Base-by-base conservation (phyloP, 2,888 invertebrate species). In the Tenodera sinensis region DNA sequence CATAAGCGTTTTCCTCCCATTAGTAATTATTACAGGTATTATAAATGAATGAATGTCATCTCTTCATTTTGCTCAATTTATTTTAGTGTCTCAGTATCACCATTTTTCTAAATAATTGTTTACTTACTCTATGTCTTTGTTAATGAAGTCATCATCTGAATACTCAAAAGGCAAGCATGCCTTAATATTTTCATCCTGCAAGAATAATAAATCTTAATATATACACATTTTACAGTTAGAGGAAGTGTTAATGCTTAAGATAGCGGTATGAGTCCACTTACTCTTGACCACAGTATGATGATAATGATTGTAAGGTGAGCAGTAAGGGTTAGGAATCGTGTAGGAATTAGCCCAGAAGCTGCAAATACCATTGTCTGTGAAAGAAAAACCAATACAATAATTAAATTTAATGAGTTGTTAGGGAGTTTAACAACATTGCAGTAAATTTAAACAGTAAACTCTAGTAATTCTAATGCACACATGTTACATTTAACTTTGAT, bases 281-380 rank as follows among this genome's bases (percentile, higher is more conserved):
- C 94, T 94, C 94, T 94, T 92, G 94, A 94, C 95, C 96, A 96
- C 94, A 97, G 93, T 91, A 97, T 94, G 90, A 96, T 94, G 89
- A 96, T 94, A 87, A 95, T 94, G 91, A 97, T 95, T 90, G 95
- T 95, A 89, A 97, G 94, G 93, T 97, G 97, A 88, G 96, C 96
- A 90, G 96, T 93, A 88, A 97, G 94, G 90, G 95, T 95, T 91
- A 97, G 93, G 93, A 97, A 97, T 91, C 96, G 94, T 89, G 96
- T 95, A 91, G 97, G 96, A 91, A 96, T 95, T 89, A 96, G 92
- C 92, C 94, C 92, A 92, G 90, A 90, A 15, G 91, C 91, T 84
- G 89, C 90, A 47, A 90, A 90, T 30, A 85, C 89, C 90, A 90
- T 90, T 71, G 25, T 86, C 54, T n/a, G 82, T 87, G 81, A 27